These are phyloP conservation scores for Luscinia luscinia DNA, from an alignment of 2,797 vertebrate genomes.

Conservation along the genomic window DNA sequence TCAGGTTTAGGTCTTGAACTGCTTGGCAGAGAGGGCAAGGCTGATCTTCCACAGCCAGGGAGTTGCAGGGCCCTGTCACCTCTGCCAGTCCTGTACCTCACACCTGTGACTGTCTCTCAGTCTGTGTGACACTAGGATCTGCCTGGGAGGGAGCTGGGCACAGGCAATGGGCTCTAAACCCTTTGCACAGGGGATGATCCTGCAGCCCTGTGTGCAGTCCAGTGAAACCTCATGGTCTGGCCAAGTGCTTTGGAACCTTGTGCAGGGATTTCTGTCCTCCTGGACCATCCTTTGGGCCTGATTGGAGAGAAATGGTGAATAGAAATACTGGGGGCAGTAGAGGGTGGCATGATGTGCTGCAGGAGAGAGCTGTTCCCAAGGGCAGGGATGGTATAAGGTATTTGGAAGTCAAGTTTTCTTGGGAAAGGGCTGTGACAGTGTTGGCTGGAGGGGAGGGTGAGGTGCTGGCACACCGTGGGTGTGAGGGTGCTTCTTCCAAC, in stretches of 20 bases:
- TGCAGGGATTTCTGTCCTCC: background rate
- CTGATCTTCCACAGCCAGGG: background rate
- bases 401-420: background rate
- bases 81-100: background rate
- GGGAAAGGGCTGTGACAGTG: background rate
- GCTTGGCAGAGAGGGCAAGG: background rate
- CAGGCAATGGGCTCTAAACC: accelerated
- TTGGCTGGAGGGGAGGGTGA: background rate
- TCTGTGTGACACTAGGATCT: background rate
- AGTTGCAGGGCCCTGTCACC: background rate
- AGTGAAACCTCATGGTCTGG: background rate
- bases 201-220: background rate
- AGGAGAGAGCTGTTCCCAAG: background rate
- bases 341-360: background rate
- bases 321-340: background rate
- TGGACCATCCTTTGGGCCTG: background rate
- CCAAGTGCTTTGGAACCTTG: background rate
- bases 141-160: accelerated
- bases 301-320: background rate
- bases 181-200: background rate
- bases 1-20: background rate
- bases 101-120: accelerated
- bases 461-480: accelerated
- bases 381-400: background rate
- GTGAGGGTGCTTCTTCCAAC: background rate